Evolutionary conservation across 2,888 invertebrate genomes (phyloP), one percentile per base, ranked within the genome.

Genomic region (Sesia bembeciformis): DNA sequence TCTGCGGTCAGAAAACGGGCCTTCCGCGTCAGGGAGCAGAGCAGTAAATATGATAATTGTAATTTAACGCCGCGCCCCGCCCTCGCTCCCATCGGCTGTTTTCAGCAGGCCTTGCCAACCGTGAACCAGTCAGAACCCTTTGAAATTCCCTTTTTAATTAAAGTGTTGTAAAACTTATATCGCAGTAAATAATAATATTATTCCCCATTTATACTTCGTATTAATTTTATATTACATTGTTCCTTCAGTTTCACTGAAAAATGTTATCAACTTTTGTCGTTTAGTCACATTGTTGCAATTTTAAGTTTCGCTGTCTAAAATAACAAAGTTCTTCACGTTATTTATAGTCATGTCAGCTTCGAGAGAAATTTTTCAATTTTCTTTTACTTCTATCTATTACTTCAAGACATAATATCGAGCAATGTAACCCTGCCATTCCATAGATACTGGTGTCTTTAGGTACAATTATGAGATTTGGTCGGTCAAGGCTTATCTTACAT

Each of bases 11-110:
- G 60, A 67, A 68, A 70, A 59, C 65, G 65, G 66, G 65, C 58
- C 62, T 70, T 74, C 65, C 70, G 59, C 67, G 60, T 66, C 67
- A 66, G 59, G 55, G 65, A 69, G 60, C 67, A 67, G 66, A 64
- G 68, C 72, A 67, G 77, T 75, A 72, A 77, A 78, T 78, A 78
- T 76, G 72, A 76, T 81, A 80, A 83, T 78, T 81, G 75, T 80
- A 78, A 83, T 82, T 83, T 80, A 76, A 78, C 75, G 70, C 70
- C 63, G 61, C 58, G 59, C 55, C 57, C 57, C 23, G 5, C 46
- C 46, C 8, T 23, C 46, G 46, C 46, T 23, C 8, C 23, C 23
- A 52, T 59, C 63, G 53, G 61, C 66, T 68, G 68, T 70, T 70
- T 70, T 67, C 66, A 68, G 61, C 62, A 60, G 59, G 70, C 58